Conservation (phyloP, 2,888 invertebrate genomes). For the Apodemia zela region DNA sequence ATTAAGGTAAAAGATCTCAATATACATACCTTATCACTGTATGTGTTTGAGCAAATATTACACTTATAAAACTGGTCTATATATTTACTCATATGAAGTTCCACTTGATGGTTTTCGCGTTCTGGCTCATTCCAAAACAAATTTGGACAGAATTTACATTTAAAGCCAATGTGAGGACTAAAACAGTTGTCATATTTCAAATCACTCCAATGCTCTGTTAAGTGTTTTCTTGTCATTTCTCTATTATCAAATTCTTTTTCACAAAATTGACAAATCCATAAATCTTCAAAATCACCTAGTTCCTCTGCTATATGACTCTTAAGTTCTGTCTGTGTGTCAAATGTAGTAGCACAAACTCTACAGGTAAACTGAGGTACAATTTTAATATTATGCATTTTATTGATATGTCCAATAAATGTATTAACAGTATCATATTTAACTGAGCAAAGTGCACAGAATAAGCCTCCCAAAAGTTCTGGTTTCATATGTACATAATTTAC, state of each 20-base stretch:
- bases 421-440: constrained; percentile 43
- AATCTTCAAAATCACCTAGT: constrained; percentile 60
- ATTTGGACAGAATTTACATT: constrained; percentile 69
- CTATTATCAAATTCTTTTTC: constrained; percentile 68
- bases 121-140: constrained; percentile 76
- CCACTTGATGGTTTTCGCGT: constrained; percentile 64
- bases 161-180: constrained; percentile 71
- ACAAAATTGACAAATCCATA: constrained; percentile 77
- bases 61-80: constrained; percentile 65
- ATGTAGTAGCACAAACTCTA: constrained; percentile 60
- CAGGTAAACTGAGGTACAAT: constrained; percentile 56
- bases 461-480: constrained; percentile 40
- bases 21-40: constrained; percentile 66
- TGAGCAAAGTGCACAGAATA: constrained; percentile 57
- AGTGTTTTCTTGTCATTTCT: constrained; percentile 52
- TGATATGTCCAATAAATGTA: constrained; percentile 52
- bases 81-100: constrained; percentile 53
- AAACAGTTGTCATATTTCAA: constrained; percentile 65
- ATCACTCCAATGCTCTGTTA: constrained; percentile 56
- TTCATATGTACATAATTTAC: constrained; percentile 50
- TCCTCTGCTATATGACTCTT: constrained; percentile 53
- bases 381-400: constrained; percentile 60
- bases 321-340: constrained; percentile 55
- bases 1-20: constrained; percentile 5
- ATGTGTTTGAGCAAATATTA: constrained; percentile 53